phyloP scores from a whole-genome alignment of 2,888 invertebrate genomes.

The Dynastes grantii region DNA sequence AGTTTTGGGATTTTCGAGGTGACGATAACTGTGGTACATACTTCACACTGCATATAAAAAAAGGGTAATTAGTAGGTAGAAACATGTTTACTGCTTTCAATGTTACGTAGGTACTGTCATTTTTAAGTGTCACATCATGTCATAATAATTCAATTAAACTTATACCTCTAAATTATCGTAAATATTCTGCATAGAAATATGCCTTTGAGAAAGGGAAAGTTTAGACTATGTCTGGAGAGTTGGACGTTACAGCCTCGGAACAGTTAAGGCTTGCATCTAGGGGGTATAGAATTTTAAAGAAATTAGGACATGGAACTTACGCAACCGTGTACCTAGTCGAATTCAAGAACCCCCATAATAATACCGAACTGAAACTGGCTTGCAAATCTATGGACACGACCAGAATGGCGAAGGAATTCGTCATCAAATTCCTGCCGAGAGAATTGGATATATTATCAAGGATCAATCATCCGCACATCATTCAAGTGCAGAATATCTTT shows the following conservation, averaged over 20 bases:
- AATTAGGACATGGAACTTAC: slow-evolving; percentile 84
- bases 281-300: slow-evolving; percentile 78
- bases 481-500: slow-evolving; percentile 84
- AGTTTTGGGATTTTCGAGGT: too few relatives aligned
- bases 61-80: background rate
- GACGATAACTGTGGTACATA: too few relatives aligned
- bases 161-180: slow-evolving; percentile 19
- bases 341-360: slow-evolving; percentile 55
- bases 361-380: slow-evolving; percentile 71
- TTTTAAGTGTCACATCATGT: slow-evolving; percentile 25
- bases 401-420: slow-evolving; percentile 84
- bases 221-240: slow-evolving; percentile 64
- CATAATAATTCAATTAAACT: background rate
- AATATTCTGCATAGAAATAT: slow-evolving; percentile 26
- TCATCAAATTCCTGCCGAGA: slow-evolving; percentile 86
- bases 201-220: slow-evolving; percentile 9
- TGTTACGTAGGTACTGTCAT: background rate
- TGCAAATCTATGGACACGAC: slow-evolving; percentile 84
- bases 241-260: slow-evolving; percentile 74
- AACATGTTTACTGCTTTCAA: background rate
- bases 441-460: slow-evolving; percentile 85
- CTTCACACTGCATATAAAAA: too few relatives aligned
- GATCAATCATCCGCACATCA: slow-evolving; percentile 85
- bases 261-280: slow-evolving; percentile 75
- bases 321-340: slow-evolving; percentile 78